Evolutionary conservation across 2,113 vertebrate genomes (phyloP), one percentile per base, ranked within the genome.

Genomic region (Lucifuga dentata): DNA sequence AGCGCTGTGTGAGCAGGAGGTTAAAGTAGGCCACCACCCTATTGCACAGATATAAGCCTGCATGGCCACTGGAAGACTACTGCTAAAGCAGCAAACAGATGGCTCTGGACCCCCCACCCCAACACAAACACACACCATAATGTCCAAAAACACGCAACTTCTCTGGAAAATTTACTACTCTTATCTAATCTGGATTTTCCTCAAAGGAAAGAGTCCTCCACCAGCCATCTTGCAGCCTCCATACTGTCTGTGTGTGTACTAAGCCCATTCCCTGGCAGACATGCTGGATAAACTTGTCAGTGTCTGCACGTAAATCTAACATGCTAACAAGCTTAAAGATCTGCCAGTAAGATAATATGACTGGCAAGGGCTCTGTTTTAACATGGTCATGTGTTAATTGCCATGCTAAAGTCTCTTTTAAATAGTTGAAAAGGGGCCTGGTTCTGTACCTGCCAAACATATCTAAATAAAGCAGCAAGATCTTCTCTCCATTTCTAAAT

Each of bases 1-100:
- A 29, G 48, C 67, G 56, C 49, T 12, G 71, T 82, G 68, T 44
- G 48, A 86, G 89, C 85, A 86, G 86, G 87, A 90, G 88, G 86
- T 89, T 91, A 86, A 92, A 92, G 88, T 91, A 92, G 91, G 89
- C 86, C 89, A 88, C 72, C 72, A 84, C 88, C 80, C 80, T 76
- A 66, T 45, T 84, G 83, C 78, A 75, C 73, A 83, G 85, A 90
- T 92, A 91, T 90, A n/a, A n/a, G n/a, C n/a, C n/a, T n/a, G 87
- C 86, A 78, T 15, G 73, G 66, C 81, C 70, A 74, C 84, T 90
- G 85, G 80, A 90, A 91, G 87, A 86, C 80, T 77, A 85, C 76
- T 48, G 86, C 86, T 89, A 90, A 87, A 90, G 83, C 89, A 71
- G 77, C 69, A 78, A 79, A 75, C 91, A 92, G 89, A 92, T 92